Percentiles rank a stretch among this genome's conserved stretches.
Conservation (phyloP, 2,888 invertebrate genomes). For the Barypeithes pellucidus region DNA sequence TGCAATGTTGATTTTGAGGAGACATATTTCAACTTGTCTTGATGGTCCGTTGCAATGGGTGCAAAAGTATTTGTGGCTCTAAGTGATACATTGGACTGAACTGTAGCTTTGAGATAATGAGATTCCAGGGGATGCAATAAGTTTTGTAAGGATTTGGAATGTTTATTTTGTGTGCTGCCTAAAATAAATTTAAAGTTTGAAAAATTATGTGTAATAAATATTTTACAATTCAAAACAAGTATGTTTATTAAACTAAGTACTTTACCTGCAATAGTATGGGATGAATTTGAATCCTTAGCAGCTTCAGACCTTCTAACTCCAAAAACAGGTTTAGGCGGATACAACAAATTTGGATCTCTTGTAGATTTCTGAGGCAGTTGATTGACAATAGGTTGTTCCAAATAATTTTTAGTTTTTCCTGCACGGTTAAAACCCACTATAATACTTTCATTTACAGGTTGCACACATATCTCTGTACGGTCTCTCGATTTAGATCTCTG, state of each 20-base stretch:
- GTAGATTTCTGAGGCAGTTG: neutral
- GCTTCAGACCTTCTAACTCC: neutral
- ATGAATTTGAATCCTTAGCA: neutral
- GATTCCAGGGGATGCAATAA: neutral
- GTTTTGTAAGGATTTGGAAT: constrained; percentile 16
- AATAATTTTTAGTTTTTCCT: constrained; percentile 23
- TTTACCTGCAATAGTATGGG: neutral
- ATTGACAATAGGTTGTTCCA: neutral
- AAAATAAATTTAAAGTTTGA: constrained; percentile 1
- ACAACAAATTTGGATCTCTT: constrained; percentile 54
- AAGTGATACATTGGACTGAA: constrained; percentile 16
- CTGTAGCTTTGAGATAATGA: neutral
- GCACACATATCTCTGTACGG: constrained; percentile 3
- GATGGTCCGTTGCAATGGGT: no score
- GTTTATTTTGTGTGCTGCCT: constrained; percentile 1
- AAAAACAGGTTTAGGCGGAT: constrained; percentile 47
- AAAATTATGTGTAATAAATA: no score
- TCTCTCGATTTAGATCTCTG: constrained; percentile 63
- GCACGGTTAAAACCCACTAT: constrained; percentile 40
- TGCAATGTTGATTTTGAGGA: neutral
- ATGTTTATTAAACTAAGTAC: no score
- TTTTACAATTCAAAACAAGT: no score
- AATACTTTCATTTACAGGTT: constrained; percentile 25
- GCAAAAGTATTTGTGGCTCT: neutral
- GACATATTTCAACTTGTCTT: neutral